Evolutionary conservation across 2,797 vertebrate species (phyloP).

Genomic region (Falco naumanni): DNA sequence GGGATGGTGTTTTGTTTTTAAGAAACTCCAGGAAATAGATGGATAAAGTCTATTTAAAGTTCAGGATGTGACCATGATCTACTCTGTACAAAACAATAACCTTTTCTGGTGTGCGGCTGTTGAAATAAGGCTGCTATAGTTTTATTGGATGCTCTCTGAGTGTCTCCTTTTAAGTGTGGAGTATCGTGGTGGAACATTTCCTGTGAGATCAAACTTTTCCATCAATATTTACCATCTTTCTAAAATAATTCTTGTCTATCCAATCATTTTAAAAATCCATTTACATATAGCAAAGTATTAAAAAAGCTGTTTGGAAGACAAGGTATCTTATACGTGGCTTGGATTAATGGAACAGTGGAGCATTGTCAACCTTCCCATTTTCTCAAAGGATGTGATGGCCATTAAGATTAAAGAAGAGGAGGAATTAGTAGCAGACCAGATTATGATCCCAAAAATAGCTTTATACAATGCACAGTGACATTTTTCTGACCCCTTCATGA

Average conservation of each 20-base stretch:
- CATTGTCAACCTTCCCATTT: background rate
- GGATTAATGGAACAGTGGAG: background rate
- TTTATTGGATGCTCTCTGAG: background rate
- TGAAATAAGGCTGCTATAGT: background rate
- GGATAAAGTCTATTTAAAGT: background rate
- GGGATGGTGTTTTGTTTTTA: background rate
- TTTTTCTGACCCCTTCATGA: background rate
- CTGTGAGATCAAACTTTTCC: background rate
- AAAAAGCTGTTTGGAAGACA: background rate
- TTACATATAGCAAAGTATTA: background rate
- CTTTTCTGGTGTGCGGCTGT: background rate
- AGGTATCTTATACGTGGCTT: fast-evolving
- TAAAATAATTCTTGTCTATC: background rate
- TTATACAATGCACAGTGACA: background rate
- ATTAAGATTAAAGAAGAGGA: background rate
- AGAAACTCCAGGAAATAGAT: background rate
- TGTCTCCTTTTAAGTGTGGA: background rate
- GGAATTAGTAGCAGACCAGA: background rate
- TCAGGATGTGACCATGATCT: background rate
- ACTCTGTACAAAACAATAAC: background rate
- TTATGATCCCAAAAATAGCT: background rate
- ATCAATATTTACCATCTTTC: background rate
- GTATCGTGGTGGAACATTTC: background rate
- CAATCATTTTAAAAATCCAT: background rate
- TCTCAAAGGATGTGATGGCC: background rate